phyloP scores from a whole-genome alignment of 92 coral and sea anemone genomes.

The Siderastrea radians region DNA sequence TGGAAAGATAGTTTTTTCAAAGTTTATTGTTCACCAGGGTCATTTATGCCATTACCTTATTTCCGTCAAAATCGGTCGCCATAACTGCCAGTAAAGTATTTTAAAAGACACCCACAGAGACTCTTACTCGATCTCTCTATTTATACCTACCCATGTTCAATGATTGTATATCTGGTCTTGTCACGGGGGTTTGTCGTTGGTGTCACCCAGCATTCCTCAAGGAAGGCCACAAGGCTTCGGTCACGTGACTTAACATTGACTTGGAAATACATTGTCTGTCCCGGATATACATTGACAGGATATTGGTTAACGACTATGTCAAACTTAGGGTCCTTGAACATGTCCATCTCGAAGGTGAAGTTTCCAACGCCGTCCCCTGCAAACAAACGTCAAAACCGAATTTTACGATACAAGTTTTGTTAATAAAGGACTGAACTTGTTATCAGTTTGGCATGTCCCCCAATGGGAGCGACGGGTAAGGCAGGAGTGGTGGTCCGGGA shows the following conservation, averaged over 20 bases:
- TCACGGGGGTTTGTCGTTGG: slow-evolving; percentile 67
- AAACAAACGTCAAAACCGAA: not conserved
- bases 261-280: slow-evolving; percentile 77
- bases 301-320: slow-evolving; percentile 55
- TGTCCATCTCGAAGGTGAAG: slow-evolving; percentile 83
- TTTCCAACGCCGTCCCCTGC: slow-evolving; percentile 71
- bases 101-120: not conserved
- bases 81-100: too few species aligned
- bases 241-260: slow-evolving; percentile 66
- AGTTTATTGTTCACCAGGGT: too few species aligned
- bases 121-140: too few species aligned
- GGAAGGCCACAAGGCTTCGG: slow-evolving; percentile 60
- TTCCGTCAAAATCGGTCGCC: too few species aligned
- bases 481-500: too few species aligned
- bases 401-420: too few species aligned
- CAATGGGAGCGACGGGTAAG: too few species aligned
- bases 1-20: too few species aligned
- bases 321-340: slow-evolving; percentile 72
- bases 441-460: too few species aligned
- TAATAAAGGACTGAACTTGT: too few species aligned
- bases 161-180: slow-evolving; percentile 49
- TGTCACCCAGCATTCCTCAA: slow-evolving; percentile 79
- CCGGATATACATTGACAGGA: slow-evolving; percentile 62
- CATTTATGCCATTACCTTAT: too few species aligned
- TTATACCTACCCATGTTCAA: slow-evolving; percentile 78